phyloP scores from a whole-genome alignment of 2,888 invertebrate genomes.

The Eueremaeus valkanovi region DNA sequence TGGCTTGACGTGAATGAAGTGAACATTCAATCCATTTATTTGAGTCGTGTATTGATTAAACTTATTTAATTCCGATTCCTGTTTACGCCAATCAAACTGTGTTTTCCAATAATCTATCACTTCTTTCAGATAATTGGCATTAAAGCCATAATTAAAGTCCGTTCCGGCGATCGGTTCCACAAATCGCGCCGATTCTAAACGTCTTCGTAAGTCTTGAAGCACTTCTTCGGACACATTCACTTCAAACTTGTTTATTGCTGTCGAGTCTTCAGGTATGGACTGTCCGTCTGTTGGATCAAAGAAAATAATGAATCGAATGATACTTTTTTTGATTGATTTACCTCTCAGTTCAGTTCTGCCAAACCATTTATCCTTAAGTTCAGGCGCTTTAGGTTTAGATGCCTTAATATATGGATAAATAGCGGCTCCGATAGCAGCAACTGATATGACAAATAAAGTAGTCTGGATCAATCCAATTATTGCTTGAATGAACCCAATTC shows the following conservation, averaged over 20 bases:
- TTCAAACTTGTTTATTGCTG: constrained; percentile 30
- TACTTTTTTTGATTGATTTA: neutral
- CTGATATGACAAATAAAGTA: no score
- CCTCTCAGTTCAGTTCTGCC: neutral
- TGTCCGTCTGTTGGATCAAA: constrained; percentile 1
- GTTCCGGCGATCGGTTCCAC: constrained; percentile 54
- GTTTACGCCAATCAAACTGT: constrained; percentile 67
- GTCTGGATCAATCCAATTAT: no score
- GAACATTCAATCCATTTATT: constrained; percentile 68
- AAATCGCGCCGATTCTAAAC: constrained; percentile 56
- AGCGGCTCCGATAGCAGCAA: no score
- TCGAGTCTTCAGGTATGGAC: constrained; percentile 32
- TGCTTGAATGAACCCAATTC: no score
- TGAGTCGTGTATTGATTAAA: constrained; percentile 70
- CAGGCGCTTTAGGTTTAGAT: neutral
- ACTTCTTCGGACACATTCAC: constrained; percentile 38
- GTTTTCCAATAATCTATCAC: constrained; percentile 71
- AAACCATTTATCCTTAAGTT: neutral
- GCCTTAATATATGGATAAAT: no score
- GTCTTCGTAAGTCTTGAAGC: constrained; percentile 55
- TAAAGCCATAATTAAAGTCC: constrained; percentile 77
- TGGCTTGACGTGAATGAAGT: constrained; percentile 66
- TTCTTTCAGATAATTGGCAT: constrained; percentile 63
- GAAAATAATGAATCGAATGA: no score
- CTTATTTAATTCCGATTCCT: constrained; percentile 67